Evolutionary conservation across 2,888 invertebrate species (phyloP).

Genomic region (Idaea straminata): DNA sequence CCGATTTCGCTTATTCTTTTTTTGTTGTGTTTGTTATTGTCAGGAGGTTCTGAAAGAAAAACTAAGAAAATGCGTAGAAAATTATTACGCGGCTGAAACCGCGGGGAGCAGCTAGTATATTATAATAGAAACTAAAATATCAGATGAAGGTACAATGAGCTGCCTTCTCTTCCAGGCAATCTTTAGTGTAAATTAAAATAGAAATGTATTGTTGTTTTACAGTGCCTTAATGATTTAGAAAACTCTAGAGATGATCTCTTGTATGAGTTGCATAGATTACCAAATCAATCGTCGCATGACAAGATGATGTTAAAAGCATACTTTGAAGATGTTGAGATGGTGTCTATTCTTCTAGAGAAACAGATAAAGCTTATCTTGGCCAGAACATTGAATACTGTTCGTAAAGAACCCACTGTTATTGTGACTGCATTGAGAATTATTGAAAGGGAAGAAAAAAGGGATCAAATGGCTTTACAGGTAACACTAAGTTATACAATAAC

Average conservation of each 20-base stretch:
- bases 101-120: no score
- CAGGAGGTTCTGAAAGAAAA: no score
- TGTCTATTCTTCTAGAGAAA: slow-evolving; percentile 93
- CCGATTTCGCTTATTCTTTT: no score
- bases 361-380: slow-evolving; percentile 94
- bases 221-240: slow-evolving; percentile 96
- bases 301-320: slow-evolving; percentile 96
- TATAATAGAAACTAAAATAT: no score
- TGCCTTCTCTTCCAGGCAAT: not conserved
- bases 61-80: no score
- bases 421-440: slow-evolving; percentile 98
- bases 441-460: slow-evolving; percentile 97
- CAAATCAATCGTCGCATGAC: slow-evolving; percentile 93
- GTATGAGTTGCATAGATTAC: slow-evolving; percentile 95
- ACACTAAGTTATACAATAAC: not conserved
- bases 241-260: slow-evolving; percentile 97
- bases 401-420: slow-evolving; percentile 96
- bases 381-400: slow-evolving; percentile 94
- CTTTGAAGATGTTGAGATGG: slow-evolving; percentile 95
- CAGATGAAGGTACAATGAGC: no score
- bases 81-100: no score
- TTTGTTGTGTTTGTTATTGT: no score
- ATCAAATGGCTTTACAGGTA: slow-evolving; percentile 89
- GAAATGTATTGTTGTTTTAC: slow-evolving; percentile 36
- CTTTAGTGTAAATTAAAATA: slow-evolving; percentile 1